Conservation (phyloP, 2,888 invertebrate genomes). For the Odontothrips loti region DNA sequence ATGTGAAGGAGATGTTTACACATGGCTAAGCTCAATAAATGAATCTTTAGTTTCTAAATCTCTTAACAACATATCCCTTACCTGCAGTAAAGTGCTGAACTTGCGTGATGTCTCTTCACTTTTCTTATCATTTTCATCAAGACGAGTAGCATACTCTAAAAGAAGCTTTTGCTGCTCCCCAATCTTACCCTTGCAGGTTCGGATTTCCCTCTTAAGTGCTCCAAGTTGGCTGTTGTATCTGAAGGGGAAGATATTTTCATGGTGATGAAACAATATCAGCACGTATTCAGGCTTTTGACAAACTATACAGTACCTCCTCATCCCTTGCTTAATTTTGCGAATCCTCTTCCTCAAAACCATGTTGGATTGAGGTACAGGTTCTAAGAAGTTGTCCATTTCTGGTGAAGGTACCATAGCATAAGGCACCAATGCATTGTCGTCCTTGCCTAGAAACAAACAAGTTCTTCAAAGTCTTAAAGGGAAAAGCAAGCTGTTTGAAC, state of each 20-base stretch:
- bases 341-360: constrained; percentile 82
- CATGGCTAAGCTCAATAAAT: not conserved
- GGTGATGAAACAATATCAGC: not conserved
- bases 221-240: constrained; percentile 79
- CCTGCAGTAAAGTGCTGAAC: constrained; percentile 80
- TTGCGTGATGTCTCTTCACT: constrained; percentile 85
- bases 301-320: constrained; percentile 60
- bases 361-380: constrained; percentile 68
- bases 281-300: not conserved
- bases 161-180: constrained; percentile 82
- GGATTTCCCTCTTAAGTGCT: constrained; percentile 70
- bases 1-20: constrained; percentile 11
- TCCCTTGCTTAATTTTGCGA: constrained; percentile 81
- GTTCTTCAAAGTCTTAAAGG: not conserved
- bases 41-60: not conserved
- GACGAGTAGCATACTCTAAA: constrained; percentile 73
- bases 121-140: constrained; percentile 86
- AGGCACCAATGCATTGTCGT: constrained; percentile 9
- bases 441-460: constrained; percentile 18
- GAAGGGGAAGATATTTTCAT: constrained; percentile 33
- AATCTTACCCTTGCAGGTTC: constrained; percentile 75
- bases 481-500: not conserved
- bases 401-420: constrained; percentile 46
- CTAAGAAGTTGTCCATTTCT: constrained; percentile 9
- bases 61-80: constrained; percentile 42